These are phyloP conservation scores for Megaustenia siamemsis DNA, from an alignment of 2,888 invertebrate species.

Conservation along the genomic window DNA sequence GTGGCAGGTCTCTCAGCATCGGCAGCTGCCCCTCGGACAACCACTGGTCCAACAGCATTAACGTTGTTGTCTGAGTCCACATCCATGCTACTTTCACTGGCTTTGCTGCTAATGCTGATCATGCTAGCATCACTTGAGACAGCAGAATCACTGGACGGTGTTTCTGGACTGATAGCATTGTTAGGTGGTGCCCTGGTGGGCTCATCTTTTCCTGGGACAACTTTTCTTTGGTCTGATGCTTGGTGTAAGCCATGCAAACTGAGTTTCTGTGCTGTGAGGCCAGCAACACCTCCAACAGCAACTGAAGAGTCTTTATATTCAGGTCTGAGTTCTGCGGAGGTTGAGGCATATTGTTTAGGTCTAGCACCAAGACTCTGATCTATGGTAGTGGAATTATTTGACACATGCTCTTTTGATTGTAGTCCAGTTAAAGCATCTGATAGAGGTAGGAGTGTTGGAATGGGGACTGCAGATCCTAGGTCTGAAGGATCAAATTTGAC, in stretches of 20 bases:
- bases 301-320: slow-evolving; percentile 14
- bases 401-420: slow-evolving; percentile 29
- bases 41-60: slow-evolving; percentile 6
- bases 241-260: slow-evolving; percentile 46
- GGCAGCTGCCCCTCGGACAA: slow-evolving; percentile 30
- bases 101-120: slow-evolving; percentile 48
- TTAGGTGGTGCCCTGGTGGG: not conserved
- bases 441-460: slow-evolving; percentile 40
- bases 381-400: not conserved
- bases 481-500: slow-evolving; percentile 20
- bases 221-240: not conserved
- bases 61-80: slow-evolving; percentile 51
- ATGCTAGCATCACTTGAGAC: slow-evolving; percentile 53
- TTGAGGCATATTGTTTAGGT: slow-evolving; percentile 39
- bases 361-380: slow-evolving; percentile 31
- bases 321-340: slow-evolving; percentile 23
- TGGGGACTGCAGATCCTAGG: not conserved
- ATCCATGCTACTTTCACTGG: slow-evolving; percentile 48
- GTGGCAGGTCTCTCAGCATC: slow-evolving; percentile 53
- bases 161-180: slow-evolving; percentile 52
- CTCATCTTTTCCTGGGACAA: not conserved
- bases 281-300: not conserved
- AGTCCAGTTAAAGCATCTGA: slow-evolving; percentile 20
- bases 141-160: slow-evolving; percentile 55
- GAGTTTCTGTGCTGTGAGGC: slow-evolving; percentile 33